phyloP scores from a whole-genome alignment of 2,888 invertebrate species.

The Chirona hameri region DNA sequence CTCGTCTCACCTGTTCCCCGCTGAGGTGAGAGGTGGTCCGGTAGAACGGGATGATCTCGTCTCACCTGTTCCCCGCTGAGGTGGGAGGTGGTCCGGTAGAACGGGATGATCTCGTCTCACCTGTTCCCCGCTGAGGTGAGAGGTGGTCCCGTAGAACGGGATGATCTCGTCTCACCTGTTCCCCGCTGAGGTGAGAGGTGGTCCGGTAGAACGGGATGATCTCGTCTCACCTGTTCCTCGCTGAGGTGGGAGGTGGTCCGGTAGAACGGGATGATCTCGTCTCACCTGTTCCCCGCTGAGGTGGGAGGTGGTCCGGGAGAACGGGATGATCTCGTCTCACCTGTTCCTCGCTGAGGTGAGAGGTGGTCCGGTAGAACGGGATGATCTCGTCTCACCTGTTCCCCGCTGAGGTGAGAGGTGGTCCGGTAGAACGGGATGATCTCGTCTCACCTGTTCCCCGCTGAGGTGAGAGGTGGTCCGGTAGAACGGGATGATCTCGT shows the following conservation, averaged over 20 bases:
- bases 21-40: conserved; percentile 79
- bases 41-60: conserved; percentile 81
- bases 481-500: conserved; percentile 81
- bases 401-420: conserved; percentile 74
- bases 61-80: conserved; percentile 76
- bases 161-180: conserved; percentile 83
- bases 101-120: conserved; percentile 85
- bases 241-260: conserved; percentile 79
- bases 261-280: conserved; percentile 81
- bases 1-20: conserved; percentile 75
- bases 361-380: conserved; percentile 76
- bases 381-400: conserved; percentile 83
- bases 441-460: conserved; percentile 75
- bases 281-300: conserved; percentile 76
- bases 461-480: conserved; percentile 79
- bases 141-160: conserved; percentile 76
- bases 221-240: conserved; percentile 75
- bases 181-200: conserved; percentile 74
- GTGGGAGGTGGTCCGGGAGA: conserved; percentile 76
- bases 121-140: conserved; percentile 79
- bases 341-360: conserved; percentile 79
- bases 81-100: conserved; percentile 76
- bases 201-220: conserved; percentile 82
- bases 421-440: conserved; percentile 82
- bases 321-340: conserved; percentile 85